A percentile compares a stretch with the other conserved stretches of the same genome.
phyloP scores from a whole-genome alignment of 2,113 vertebrate species.

The Saguinus midas region DNA sequence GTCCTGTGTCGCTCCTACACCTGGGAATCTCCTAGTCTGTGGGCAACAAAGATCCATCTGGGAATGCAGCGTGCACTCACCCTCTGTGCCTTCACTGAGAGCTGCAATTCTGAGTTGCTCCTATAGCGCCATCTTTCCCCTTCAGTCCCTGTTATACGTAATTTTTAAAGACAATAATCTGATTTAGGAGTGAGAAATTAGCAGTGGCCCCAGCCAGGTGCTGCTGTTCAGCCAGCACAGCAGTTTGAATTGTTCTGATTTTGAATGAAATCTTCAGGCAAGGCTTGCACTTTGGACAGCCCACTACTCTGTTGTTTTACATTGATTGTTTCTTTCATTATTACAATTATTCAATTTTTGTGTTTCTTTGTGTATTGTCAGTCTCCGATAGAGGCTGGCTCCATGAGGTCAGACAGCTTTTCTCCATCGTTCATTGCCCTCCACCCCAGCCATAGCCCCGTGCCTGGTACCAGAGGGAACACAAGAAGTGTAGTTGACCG shows the following conservation, averaged over 20 bases:
- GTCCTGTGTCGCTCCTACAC: too few species aligned
- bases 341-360: background rate
- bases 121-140: too few species aligned
- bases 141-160: background rate
- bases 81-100: too few species aligned
- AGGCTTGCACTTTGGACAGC: background rate
- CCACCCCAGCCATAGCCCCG: background rate
- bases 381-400: background rate
- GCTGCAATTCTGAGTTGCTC: too few species aligned
- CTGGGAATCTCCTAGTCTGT: too few species aligned
- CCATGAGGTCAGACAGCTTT: background rate
- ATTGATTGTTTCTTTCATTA: background rate
- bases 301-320: background rate
- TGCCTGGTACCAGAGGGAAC: background rate
- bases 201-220: background rate
- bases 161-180: background rate
- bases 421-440: background rate
- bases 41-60: too few species aligned
- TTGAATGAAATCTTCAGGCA: background rate
- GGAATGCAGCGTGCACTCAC: too few species aligned
- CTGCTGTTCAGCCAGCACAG: background rate
- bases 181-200: background rate
- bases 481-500: rapidly evolving
- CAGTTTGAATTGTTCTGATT: background rate
- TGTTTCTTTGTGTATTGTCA: conserved; percentile 4